Conservation (phyloP, 2,888 invertebrate genomes). For the Hypomecis atomaria region DNA sequence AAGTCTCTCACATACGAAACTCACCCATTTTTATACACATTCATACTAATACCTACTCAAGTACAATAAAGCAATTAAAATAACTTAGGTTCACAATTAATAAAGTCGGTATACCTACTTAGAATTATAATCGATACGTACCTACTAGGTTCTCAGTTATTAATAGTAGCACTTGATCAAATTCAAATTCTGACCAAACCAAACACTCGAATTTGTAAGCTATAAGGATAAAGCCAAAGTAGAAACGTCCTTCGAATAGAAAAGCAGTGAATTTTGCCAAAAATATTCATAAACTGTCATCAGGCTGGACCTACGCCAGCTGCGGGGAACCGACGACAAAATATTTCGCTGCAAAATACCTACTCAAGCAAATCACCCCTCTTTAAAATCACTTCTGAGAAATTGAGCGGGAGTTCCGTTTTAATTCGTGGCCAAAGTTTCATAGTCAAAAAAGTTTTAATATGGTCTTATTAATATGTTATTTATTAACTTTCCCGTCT, state of each 20-base stretch:
- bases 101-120: no score
- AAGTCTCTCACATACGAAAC: no score
- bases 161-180: conserved; percentile 35
- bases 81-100: no score
- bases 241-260: conserved; percentile 65
- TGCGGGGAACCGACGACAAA: conserved; percentile 80
- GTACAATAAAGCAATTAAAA: no score
- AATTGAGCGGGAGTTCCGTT: conserved; percentile 70
- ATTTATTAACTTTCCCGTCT: neutral
- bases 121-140: no score
- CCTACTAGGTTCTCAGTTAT: no score
- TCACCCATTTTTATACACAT: no score
- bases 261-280: conserved; percentile 77
- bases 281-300: conserved; percentile 85
- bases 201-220: conserved; percentile 41
- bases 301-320: conserved; percentile 82
- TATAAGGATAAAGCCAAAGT: conserved; percentile 68
- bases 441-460: conserved; percentile 31
- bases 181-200: conserved; percentile 29
- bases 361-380: conserved; percentile 76
- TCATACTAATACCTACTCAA: no score
- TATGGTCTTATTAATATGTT: neutral
- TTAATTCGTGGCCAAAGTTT: conserved; percentile 55
- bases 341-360: conserved; percentile 81
- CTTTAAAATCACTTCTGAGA: conserved; percentile 78